Evolutionary conservation across 2,888 invertebrate species (phyloP), one percentile per base, ranked within the genome.

Genomic region (Trichopoda pennipes): DNA sequence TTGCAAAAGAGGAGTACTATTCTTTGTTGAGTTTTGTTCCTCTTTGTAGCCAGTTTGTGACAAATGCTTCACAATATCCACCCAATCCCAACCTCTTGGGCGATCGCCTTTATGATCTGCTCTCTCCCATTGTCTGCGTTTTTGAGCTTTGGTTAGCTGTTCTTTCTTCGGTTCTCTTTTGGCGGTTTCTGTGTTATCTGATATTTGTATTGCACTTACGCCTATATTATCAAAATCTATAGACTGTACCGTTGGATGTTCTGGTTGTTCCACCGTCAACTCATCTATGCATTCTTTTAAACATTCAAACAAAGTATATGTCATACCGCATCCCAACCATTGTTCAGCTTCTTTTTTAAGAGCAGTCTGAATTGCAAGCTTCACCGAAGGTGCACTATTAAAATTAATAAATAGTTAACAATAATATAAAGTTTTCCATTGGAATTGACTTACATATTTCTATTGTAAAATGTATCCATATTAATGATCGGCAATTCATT

Each of bases 1-100:
- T 69, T 88, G 89, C 56, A 88, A 73, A 10, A 86, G 69, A 3
- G 80, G 80, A 55, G 84, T 68, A 64, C 17, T 82, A 6, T 79
- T 64, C 6, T 85, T 64, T 10, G 81, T 82, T 2, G 49, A 60
- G 38, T 78, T 79, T 8, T 85, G 74, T 19, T 89, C 88, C 16
- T 90, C 88, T 78, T 90, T 90, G 75, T 87, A 87, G 19, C 91
- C 91, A 6, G 95, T 95, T 90, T 98, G 98, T 12, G 97, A 96
- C 78, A 99, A 93, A 92, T 99, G 99, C 91, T 97, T 97, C n/a
- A 99, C 95, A 83, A 99, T 94, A 89, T 98, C 98, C 12, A 98
- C 94, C 98, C 99, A 99, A 92, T 99, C 94, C 94, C 95, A 97
- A 0, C 99, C 99, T 35, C 98, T 92, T 0, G 96, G 95, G 84